Evolutionary conservation across 2,888 invertebrate genomes (phyloP).

Genomic region (Schizaphis graminum): DNA sequence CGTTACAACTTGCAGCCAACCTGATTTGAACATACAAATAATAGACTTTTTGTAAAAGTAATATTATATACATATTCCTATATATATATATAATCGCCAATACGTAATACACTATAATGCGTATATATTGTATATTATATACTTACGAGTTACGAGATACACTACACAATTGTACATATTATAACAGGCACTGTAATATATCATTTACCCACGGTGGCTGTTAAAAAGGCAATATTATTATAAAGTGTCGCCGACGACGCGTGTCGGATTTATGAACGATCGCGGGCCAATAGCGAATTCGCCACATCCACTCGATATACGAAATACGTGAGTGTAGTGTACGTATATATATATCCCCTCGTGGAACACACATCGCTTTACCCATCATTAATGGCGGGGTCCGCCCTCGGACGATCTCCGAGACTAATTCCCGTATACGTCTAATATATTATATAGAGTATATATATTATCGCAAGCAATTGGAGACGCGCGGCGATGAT

Average conservation of each 20-base stretch:
- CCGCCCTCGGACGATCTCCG: conserved; percentile 58
- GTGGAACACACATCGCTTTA: conserved; percentile 34
- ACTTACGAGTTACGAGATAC: too few relatives aligned
- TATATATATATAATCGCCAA: neutral
- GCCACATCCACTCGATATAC: conserved; percentile 54
- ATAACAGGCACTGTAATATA: neutral
- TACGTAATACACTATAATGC: neutral
- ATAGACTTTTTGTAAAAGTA: neutral
- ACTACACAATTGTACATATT: neutral
- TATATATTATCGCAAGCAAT: conserved; percentile 22
- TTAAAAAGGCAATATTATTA: conserved; percentile 52
- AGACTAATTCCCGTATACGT: conserved; percentile 49
- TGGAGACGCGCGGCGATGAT: conserved; percentile 44
- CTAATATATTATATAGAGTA: neutral
- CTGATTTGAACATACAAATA: neutral
- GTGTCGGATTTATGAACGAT: conserved; percentile 66
- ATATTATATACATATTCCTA: too few relatives aligned
- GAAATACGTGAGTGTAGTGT: neutral
- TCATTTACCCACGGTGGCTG: conserved; percentile 1
- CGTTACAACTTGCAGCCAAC: neutral
- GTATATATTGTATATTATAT: neutral
- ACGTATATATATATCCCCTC: neutral
- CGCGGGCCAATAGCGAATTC: conserved; percentile 50
- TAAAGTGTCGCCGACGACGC: conserved; percentile 37
- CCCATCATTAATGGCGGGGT: conserved; percentile 41